These are phyloP conservation scores for Hirundo rustica DNA, from an alignment of 2,797 vertebrate genomes.

Conservation along the genomic window DNA sequence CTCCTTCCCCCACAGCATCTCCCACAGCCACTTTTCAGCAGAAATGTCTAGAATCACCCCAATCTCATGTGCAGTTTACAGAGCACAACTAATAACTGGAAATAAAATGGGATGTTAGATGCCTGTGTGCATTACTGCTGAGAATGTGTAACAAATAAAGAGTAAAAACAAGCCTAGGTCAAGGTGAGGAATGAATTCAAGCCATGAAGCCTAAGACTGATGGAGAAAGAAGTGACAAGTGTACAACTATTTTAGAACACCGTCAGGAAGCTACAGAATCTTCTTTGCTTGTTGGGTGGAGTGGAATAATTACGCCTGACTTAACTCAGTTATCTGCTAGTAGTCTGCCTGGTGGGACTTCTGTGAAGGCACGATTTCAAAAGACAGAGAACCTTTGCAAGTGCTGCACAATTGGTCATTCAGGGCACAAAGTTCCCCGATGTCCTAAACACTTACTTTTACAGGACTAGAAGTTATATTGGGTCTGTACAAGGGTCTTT, in stretches of 20 bases:
- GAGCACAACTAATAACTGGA: not conserved
- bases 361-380: not conserved
- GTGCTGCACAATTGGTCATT: not conserved
- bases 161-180: not conserved
- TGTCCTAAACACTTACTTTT: not conserved
- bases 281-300: slow-evolving; percentile 20
- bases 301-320: slow-evolving; percentile 31
- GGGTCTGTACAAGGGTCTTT: not conserved
- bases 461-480: not conserved
- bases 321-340: not conserved
- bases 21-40: not conserved
- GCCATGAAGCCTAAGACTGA: not conserved
- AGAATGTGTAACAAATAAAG: not conserved
- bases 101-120: not conserved
- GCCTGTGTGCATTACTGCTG: not conserved
- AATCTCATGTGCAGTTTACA: not conserved
- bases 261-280: slow-evolving; percentile 19
- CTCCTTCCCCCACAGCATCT: not conserved
- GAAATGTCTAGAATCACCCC: not conserved
- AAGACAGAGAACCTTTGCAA: slow-evolving; percentile 14
- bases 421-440: not conserved
- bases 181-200: slow-evolving; percentile 1
- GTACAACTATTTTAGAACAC: slow-evolving; percentile 1
- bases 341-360: not conserved
- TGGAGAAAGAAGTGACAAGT: slow-evolving; percentile 23